A percentile compares a stretch with the other conserved stretches of the same genome.
phyloP scores from a whole-genome alignment of 2,888 invertebrate genomes.

The Asteroscopus sphinx region DNA sequence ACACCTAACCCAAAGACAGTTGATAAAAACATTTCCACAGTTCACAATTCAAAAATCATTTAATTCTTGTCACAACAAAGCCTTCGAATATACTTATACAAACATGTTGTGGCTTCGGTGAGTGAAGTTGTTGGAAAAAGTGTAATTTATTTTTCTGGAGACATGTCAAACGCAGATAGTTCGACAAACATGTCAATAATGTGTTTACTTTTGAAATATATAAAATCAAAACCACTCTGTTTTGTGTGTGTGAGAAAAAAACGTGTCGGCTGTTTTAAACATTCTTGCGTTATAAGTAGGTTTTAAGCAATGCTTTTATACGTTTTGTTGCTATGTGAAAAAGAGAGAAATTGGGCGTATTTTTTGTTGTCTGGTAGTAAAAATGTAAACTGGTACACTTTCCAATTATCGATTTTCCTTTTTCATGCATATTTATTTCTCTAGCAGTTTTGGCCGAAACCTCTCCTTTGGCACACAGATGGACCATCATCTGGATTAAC shows the following conservation, averaged over 20 bases:
- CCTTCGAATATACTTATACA: slow-evolving; percentile 16
- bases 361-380: neutral
- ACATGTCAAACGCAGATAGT: slow-evolving; percentile 52
- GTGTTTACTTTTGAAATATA: slow-evolving; percentile 33
- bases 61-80: slow-evolving; percentile 32
- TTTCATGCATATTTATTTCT: too few species aligned
- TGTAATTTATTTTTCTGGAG: slow-evolving; percentile 50
- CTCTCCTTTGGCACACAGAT: too few species aligned
- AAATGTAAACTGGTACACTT: too few species aligned
- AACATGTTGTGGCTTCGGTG: slow-evolving; percentile 13
- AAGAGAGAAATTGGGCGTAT: neutral
- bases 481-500: too few species aligned
- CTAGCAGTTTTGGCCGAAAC: too few species aligned
- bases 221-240: slow-evolving; percentile 8
- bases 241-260: slow-evolving; percentile 8
- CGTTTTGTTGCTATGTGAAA: slow-evolving; percentile 5
- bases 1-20: slow-evolving; percentile 5
- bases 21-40: slow-evolving; percentile 17
- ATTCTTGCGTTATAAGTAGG: neutral
- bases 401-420: too few species aligned
- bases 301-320: neutral
- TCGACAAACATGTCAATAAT: slow-evolving; percentile 39
- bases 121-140: slow-evolving; percentile 31
- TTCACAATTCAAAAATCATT: slow-evolving; percentile 20
- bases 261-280: slow-evolving; percentile 4